Conservation (phyloP, 2,888 invertebrate genomes). For the Notodromas monacha region DNA sequence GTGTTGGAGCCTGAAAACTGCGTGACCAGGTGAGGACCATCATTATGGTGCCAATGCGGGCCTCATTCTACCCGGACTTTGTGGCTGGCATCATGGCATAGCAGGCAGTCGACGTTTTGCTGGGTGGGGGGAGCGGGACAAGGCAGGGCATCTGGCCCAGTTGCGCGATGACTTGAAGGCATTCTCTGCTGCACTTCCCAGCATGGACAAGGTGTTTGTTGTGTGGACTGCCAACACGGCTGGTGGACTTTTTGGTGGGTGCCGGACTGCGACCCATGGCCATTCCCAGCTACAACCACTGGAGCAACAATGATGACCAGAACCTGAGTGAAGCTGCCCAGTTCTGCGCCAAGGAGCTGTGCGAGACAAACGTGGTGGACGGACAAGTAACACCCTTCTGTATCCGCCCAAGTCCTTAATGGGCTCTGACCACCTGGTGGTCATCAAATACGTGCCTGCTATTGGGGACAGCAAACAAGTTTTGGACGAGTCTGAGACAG, state of each 20-base stretch:
- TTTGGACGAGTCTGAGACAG: too few relatives aligned
- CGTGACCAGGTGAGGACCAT: too few relatives aligned
- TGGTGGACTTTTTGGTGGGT: constrained; percentile 72
- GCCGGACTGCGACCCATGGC: constrained; percentile 82
- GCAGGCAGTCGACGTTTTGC: constrained; percentile 54
- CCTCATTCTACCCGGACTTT: constrained; percentile 59
- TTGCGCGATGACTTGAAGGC: constrained; percentile 52
- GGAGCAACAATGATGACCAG: constrained; percentile 88
- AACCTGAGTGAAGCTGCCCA: constrained; percentile 68
- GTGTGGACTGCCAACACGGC: constrained; percentile 90
- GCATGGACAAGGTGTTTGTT: constrained; percentile 43
- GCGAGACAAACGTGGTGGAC: constrained; percentile 75
- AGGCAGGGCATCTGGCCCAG: constrained; percentile 29
- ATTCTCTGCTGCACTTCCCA: constrained; percentile 34
- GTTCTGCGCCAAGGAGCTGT: constrained; percentile 56
- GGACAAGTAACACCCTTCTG: constrained; percentile 45
- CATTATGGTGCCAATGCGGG: constrained; percentile 40
- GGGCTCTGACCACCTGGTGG: constrained; percentile 71
- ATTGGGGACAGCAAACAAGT: constrained; percentile 91
- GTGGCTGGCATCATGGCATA: constrained; percentile 79
- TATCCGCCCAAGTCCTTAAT: constrained; percentile 45
- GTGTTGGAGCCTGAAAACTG: too few relatives aligned
- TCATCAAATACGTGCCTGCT: constrained; percentile 85
- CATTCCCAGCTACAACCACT: constrained; percentile 86
- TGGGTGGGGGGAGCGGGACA: constrained; percentile 23